Percentiles rank a stretch among this genome's conserved stretches.
Evolutionary conservation across 2,888 invertebrate genomes (phyloP).

Genomic region (Spodoptera picta): DNA sequence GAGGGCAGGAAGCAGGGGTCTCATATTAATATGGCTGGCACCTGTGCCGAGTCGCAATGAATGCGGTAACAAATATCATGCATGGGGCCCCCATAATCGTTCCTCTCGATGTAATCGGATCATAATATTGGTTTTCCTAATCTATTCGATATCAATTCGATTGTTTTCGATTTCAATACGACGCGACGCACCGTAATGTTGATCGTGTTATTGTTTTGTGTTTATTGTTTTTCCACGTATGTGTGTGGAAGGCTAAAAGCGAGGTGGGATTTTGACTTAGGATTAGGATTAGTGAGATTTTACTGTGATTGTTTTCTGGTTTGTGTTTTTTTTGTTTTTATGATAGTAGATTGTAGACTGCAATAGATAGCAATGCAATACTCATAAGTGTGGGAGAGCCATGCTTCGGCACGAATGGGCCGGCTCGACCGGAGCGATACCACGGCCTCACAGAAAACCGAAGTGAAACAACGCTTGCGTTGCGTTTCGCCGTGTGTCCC

Average conservation of each 20-base stretch:
- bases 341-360: no score
- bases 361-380: no score
- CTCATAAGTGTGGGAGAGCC: no score
- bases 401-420: no score
- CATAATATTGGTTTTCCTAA: constrained; percentile 31
- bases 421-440: no score
- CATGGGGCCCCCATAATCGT: constrained; percentile 8
- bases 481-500: no score
- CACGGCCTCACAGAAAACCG: no score
- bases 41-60: constrained; percentile 57
- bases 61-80: constrained; percentile 52
- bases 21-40: constrained; percentile 57
- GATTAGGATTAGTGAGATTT: no score
- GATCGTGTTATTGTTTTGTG: constrained; percentile 1
- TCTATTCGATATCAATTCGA: constrained; percentile 16
- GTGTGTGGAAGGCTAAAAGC: neutral
- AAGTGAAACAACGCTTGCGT: no score
- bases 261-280: no score
- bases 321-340: no score
- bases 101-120: constrained; percentile 24
- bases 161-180: constrained; percentile 26
- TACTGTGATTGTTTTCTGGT: neutral
- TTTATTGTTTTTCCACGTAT: neutral
- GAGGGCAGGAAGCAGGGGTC: constrained; percentile 51
- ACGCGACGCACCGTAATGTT: constrained; percentile 5